A percentile compares a stretch with the other conserved stretches of the same genome.
Conservation (phyloP, 2,888 invertebrate genomes). For the Monopis laevigella region DNA sequence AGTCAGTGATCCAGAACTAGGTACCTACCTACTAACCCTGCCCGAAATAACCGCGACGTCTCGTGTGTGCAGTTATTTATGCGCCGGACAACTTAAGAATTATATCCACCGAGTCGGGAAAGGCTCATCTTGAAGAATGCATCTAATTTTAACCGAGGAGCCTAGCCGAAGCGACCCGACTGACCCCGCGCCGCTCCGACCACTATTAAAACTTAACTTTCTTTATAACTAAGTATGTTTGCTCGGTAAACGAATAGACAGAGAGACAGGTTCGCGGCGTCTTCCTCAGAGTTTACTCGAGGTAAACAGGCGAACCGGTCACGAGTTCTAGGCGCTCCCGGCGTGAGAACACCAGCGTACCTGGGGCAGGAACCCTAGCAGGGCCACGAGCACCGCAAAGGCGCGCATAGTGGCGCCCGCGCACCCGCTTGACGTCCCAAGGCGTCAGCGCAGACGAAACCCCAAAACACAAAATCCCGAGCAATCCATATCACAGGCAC, state of each 20-base stretch:
- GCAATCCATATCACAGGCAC: slow-evolving; percentile 65
- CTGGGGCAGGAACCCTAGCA: slow-evolving; percentile 67
- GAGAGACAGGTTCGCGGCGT: slow-evolving; percentile 44
- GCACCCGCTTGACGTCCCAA: slow-evolving; percentile 42
- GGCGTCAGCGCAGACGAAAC: slow-evolving; percentile 46
- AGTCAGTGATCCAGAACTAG: slow-evolving; percentile 5
- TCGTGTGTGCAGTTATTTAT: slow-evolving; percentile 12
- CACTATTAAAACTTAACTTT: slow-evolving; percentile 63
- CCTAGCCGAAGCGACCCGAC: slow-evolving; percentile 62
- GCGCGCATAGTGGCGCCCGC: slow-evolving; percentile 66
- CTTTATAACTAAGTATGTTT: slow-evolving; percentile 63
- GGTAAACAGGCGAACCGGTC: slow-evolving; percentile 48
- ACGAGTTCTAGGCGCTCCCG: slow-evolving; percentile 32
- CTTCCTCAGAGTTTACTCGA: slow-evolving; percentile 23
- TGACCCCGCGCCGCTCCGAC: slow-evolving; percentile 47
- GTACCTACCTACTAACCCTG: slow-evolving; percentile 45
- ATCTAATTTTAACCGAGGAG: slow-evolving; percentile 66
- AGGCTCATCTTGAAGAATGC: slow-evolving; percentile 62
- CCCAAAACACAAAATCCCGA: slow-evolving; percentile 35
- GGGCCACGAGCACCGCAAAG: slow-evolving; percentile 64
- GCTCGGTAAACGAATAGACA: slow-evolving; percentile 56
- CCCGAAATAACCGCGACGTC: slow-evolving; percentile 41
- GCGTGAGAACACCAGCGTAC: slow-evolving; percentile 36
- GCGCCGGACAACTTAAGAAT: slow-evolving; percentile 39
- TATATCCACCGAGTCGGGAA: slow-evolving; percentile 25